phyloP scores from a whole-genome alignment of 2,797 vertebrate genomes.

The Strix occidentalis region DNA sequence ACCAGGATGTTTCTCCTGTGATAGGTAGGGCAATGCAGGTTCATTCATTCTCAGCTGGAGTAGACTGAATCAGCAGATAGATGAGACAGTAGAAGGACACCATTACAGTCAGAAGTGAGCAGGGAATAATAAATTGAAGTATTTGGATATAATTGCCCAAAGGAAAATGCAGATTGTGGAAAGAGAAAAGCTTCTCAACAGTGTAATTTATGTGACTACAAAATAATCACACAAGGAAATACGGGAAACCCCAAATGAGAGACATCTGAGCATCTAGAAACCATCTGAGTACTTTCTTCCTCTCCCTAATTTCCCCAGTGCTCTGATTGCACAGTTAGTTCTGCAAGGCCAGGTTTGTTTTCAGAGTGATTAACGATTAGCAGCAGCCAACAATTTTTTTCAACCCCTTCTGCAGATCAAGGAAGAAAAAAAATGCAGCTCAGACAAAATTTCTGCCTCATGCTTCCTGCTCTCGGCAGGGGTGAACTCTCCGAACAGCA shows the following conservation, averaged over 20 bases:
- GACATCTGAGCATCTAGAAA: neutral
- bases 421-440: neutral
- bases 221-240: neutral
- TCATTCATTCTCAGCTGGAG: neutral
- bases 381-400: neutral
- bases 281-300: neutral
- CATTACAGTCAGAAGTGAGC: neutral
- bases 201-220: neutral
- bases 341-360: constrained; percentile 48
- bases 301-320: neutral
- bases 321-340: constrained; percentile 7
- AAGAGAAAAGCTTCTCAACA: neutral
- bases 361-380: constrained; percentile 44
- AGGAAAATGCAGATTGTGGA: neutral
- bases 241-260: neutral
- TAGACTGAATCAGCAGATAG: neutral
- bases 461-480: neutral
- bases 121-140: neutral
- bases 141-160: neutral
- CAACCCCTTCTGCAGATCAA: neutral
- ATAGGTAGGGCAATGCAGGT: neutral
- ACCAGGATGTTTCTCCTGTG: neutral
- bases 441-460: constrained; percentile 20
- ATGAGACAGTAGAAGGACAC: neutral
- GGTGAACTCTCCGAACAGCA: neutral